Evolutionary conservation across 2,113 vertebrate species (phyloP).

Genomic region (Pseudolaguvia tuberculata): DNA sequence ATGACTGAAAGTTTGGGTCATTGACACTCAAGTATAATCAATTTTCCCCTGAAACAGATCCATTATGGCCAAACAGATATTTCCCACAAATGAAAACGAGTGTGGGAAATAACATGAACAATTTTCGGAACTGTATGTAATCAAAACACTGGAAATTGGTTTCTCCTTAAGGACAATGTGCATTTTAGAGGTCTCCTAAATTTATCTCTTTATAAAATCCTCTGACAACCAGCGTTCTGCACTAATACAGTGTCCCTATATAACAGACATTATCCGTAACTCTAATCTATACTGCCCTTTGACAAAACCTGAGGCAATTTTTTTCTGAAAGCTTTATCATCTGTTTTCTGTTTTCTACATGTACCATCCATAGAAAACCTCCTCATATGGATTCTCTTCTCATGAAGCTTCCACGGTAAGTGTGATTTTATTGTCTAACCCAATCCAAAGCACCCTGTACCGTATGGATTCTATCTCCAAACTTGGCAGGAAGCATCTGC

Average conservation of each 20-base stretch:
- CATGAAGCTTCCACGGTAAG: constrained; percentile 39
- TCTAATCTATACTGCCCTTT: constrained; percentile 6
- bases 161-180: constrained; percentile 17
- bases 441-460: constrained; percentile 17
- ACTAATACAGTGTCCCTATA: neutral
- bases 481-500: constrained; percentile 32
- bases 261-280: constrained; percentile 3
- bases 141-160: constrained; percentile 32
- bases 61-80: constrained; percentile 17
- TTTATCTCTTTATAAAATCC: neutral
- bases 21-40: constrained; percentile 42
- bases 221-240: neutral
- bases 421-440: constrained; percentile 41
- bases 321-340: constrained; percentile 14
- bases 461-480: constrained; percentile 31
- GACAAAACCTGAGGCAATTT: constrained; percentile 15
- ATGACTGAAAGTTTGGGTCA: constrained; percentile 31
- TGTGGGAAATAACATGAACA: constrained; percentile 27
- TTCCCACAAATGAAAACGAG: constrained; percentile 26
- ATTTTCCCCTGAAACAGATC: constrained; percentile 24
- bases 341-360: constrained; percentile 27
- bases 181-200: constrained; percentile 2
- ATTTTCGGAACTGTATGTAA: constrained; percentile 25
- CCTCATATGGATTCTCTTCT: neutral
- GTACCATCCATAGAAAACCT: constrained; percentile 13